Percentiles rank a stretch among this genome's conserved stretches.
Evolutionary conservation across 2,888 invertebrate genomes (phyloP).

Genomic region (Pyralis farinalis): DNA sequence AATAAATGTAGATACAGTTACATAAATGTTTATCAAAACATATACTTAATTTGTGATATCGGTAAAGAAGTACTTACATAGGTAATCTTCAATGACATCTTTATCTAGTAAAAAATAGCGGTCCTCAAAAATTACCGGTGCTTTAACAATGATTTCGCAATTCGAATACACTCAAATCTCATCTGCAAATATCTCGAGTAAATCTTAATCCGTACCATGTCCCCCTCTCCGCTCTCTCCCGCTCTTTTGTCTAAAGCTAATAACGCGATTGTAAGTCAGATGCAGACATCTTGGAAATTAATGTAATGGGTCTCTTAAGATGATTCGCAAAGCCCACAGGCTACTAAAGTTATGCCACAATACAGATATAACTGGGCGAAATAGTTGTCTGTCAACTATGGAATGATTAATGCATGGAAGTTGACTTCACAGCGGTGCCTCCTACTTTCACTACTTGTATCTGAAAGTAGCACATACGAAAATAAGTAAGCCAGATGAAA

Average conservation of each 20-base stretch:
- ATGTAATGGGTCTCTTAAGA: constrained; percentile 53
- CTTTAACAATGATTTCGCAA: constrained; percentile 44
- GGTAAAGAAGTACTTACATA: too few relatives aligned
- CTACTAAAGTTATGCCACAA: constrained; percentile 7
- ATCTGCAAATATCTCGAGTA: constrained; percentile 65
- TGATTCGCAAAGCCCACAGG: constrained; percentile 36
- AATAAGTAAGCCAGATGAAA: too few relatives aligned
- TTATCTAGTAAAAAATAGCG: constrained; percentile 17
- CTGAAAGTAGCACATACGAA: too few relatives aligned
- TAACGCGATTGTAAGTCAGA: constrained; percentile 50
- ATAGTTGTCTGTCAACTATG: background rate
- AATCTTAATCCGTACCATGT: constrained; percentile 57
- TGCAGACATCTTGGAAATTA: constrained; percentile 61
- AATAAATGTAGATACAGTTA: too few relatives aligned
- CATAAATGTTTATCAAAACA: too few relatives aligned
- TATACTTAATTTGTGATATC: too few relatives aligned
- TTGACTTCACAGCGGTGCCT: too few relatives aligned
- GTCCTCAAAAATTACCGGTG: constrained; percentile 34
- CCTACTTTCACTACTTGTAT: too few relatives aligned
- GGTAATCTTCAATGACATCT: background rate
- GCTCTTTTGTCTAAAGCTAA: constrained; percentile 45
- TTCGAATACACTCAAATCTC: constrained; percentile 54
- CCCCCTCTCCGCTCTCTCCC: constrained; percentile 19
- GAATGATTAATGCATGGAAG: constrained; percentile 3
- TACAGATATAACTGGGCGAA: too few relatives aligned